Base-by-base conservation (phyloP, 92 coral and sea anemone species). In the Parazoanthus atlanticus region DNA sequence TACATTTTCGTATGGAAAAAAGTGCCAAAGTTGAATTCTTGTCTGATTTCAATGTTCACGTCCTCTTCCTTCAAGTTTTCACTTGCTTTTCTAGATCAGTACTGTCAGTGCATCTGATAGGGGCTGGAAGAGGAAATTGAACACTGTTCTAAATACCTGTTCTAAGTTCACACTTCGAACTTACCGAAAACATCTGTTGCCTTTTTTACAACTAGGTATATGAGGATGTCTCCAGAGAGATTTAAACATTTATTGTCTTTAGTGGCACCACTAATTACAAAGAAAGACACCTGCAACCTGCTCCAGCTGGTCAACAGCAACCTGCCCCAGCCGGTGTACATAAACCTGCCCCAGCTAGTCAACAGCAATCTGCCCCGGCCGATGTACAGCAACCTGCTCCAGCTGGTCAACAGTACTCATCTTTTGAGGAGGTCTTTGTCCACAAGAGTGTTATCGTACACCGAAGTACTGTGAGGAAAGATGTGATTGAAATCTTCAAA, bases 381-480 rank as follows among this genome's bases (percentile, higher is more conserved):
- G 78, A 21, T 6, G 47, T 32, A 74, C 79, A 75, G 52, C 49
- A 33, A 33, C 79, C 46, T 75, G 52, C n/a, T n/a, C 79, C 79
- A 32, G 49, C 6, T 38, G 49, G 52, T 75, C 46, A 33, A 75
- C 79, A 75, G 25, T 0, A 75, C n/a, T 52, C 21, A 34, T 34
- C 46, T 17, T 36, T 75, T 31, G 78, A 74, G 9, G 78, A 74
- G 47, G 78, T 74, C 65, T 43, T 78, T 40, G 83, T 56, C n/a
- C 75, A 15, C 46, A 75, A 32, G 23, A 31, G 74, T 32, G 47
- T 88, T 16, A 32, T 89, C 28, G 72, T 89, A 52, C 89, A 89
- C 66, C 46, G 91, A 84, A 76, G 71, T 74, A 84, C 36, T 61
- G 78, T 89, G 32, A 54, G 56, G 85, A 75, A 77, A 58, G 89